A percentile compares a stretch with the other conserved stretches of the same genome.
phyloP scores from a whole-genome alignment of 2,113 vertebrate genomes.

The Melanocharis versteri region DNA sequence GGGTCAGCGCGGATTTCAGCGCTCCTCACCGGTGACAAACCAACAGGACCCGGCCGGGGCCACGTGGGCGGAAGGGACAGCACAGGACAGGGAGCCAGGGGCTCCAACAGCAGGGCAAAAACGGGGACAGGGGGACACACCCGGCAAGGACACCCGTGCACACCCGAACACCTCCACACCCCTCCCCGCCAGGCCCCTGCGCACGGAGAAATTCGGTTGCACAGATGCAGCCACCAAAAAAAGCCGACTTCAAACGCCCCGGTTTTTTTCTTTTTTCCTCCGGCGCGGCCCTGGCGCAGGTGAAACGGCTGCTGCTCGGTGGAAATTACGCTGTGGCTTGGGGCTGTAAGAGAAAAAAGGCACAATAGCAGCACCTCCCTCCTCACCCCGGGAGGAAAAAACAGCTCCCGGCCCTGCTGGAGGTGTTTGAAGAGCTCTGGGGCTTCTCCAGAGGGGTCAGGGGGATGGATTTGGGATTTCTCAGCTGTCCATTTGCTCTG shows the following conservation, averaged over 20 bases:
- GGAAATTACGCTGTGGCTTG: slow-evolving; percentile 43
- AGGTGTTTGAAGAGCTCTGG: not conserved
- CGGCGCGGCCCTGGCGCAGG: not conserved
- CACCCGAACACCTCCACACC: not conserved
- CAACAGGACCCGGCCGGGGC: rapidly evolving
- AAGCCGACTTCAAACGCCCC: not conserved
- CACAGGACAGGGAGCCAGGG: rapidly evolving
- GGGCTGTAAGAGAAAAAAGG: not conserved
- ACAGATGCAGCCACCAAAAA: not conserved
- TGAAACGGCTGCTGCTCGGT: not conserved
- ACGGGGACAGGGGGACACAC: rapidly evolving
- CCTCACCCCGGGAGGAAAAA: not conserved
- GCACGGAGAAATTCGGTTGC: slow-evolving; percentile 2
- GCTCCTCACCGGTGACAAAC: not conserved
- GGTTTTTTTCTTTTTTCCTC: rapidly evolving
- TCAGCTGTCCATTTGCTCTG: not conserved
- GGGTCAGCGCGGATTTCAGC: not conserved
- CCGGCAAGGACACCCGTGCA: rapidly evolving
- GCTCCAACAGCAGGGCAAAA: rapidly evolving
- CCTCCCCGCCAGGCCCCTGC: not conserved
- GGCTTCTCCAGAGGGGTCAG: rapidly evolving
- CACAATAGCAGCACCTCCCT: slow-evolving; percentile 32
- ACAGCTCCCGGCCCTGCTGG: not conserved
- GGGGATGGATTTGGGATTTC: not conserved
- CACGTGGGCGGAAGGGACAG: rapidly evolving